A percentile compares a stretch with the other conserved stretches of the same genome.
Evolutionary conservation across 2,888 invertebrate species (phyloP).

Genomic region (Orthosia gothica): DNA sequence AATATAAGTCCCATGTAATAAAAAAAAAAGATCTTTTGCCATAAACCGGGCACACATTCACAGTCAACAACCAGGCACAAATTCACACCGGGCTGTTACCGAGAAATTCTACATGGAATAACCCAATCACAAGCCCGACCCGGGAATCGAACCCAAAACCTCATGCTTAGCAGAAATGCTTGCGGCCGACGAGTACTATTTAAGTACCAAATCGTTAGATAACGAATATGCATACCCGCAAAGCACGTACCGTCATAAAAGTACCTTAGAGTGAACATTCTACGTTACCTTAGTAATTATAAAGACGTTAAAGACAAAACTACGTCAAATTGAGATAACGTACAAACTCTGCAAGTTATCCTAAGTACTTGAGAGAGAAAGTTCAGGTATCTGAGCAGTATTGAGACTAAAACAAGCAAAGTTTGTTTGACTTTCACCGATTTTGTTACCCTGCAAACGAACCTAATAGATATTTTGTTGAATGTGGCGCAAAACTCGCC

Average conservation of each 20-base stretch:
- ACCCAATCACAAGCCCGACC: no score
- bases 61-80: no score
- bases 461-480: neutral
- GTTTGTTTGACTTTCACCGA: conserved; percentile 58
- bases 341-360: conserved; percentile 13
- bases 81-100: no score
- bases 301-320: conserved; percentile 1
- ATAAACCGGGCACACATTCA: no score
- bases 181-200: no score
- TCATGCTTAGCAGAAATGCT: no score
- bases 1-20: no score
- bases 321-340: conserved; percentile 47
- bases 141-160: no score
- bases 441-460: conserved; percentile 21
- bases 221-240: conserved; percentile 10
- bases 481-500: neutral
- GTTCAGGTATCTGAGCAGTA: conserved; percentile 44
- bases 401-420: conserved; percentile 42
- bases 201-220: neutral
- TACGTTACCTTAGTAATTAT: conserved; percentile 10
- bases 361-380: conserved; percentile 54
- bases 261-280: neutral
- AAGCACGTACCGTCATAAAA: conserved; percentile 29
- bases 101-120: no score
- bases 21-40: no score